These are phyloP conservation scores for Silvanus unidentatus DNA, from an alignment of 2,888 invertebrate species.

Conservation along the genomic window DNA sequence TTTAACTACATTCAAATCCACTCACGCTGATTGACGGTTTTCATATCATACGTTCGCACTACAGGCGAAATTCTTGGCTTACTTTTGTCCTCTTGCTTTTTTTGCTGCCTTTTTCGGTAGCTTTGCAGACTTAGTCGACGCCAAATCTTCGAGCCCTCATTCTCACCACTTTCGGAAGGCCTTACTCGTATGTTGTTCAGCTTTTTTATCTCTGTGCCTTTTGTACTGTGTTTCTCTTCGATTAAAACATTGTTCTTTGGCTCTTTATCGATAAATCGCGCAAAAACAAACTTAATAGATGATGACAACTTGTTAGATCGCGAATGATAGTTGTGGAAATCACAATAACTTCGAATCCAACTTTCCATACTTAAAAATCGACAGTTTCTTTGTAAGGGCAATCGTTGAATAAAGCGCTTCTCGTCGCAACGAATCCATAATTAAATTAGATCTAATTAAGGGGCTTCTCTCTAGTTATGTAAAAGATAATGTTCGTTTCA, in stretches of 20 bases:
- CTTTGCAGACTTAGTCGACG: conserved; percentile 29
- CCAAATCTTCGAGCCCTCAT: conserved; percentile 22
- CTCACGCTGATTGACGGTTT: conserved; percentile 6
- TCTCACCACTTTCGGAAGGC: conserved; percentile 5
- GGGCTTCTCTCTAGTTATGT: not conserved
- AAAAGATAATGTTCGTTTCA: not conserved
- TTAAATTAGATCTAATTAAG: not conserved
- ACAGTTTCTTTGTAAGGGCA: not conserved
- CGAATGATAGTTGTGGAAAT: conserved; percentile 22
- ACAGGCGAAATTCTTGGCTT: conserved; percentile 33
- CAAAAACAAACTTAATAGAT: conserved; percentile 21
- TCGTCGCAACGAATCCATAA: not conserved
- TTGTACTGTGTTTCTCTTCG: not conserved
- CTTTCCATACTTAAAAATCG: conserved; percentile 18
- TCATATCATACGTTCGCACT: conserved; percentile 33
- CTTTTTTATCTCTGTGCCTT: conserved; percentile 1
- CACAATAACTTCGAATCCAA: conserved; percentile 28
- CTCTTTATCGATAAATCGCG: conserved; percentile 12
- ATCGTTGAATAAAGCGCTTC: not conserved
- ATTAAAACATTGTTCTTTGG: conserved; percentile 9
- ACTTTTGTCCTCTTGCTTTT: conserved; percentile 25
- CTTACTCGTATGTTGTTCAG: not conserved
- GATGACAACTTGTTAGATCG: conserved; percentile 19
- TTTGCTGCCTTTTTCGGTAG: conserved; percentile 25
- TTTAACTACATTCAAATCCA: too few relatives aligned